Conservation (phyloP, 92 coral and sea anemone genomes). For the Phenganax marumi region DNA sequence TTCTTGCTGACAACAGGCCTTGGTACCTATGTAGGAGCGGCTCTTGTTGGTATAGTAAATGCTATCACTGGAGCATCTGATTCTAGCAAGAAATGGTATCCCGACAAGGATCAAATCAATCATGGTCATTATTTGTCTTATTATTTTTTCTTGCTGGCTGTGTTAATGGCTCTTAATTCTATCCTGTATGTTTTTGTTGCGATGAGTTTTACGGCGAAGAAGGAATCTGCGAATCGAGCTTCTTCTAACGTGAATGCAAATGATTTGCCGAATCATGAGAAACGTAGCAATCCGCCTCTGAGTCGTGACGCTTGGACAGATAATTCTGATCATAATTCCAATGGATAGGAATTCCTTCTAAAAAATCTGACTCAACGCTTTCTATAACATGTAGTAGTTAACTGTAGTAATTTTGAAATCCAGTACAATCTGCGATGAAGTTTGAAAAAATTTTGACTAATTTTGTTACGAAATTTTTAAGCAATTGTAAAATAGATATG, state of each 20-base stretch:
- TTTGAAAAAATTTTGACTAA: too few species aligned
- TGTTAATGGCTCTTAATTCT: constrained; percentile 70
- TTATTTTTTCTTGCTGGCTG: constrained; percentile 78
- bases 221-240: neutral
- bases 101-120: constrained; percentile 61
- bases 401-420: too few species aligned
- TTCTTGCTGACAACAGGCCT: constrained; percentile 70
- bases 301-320: neutral
- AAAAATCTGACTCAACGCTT: too few species aligned
- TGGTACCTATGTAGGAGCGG: constrained; percentile 67
- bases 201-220: constrained; percentile 31
- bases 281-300: neutral
- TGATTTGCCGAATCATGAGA: neutral
- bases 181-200: constrained; percentile 67
- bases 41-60: constrained; percentile 66
- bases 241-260: neutral
- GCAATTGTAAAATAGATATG: too few species aligned
- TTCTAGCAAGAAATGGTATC: constrained; percentile 60
- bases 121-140: constrained; percentile 64
- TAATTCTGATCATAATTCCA: neutral
- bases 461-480: too few species aligned
- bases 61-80: constrained; percentile 20
- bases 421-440: too few species aligned
- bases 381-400: too few species aligned
- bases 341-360: neutral